Base-by-base conservation (phyloP, 2,888 invertebrate species). In the Cosmopolites sordidus region DNA sequence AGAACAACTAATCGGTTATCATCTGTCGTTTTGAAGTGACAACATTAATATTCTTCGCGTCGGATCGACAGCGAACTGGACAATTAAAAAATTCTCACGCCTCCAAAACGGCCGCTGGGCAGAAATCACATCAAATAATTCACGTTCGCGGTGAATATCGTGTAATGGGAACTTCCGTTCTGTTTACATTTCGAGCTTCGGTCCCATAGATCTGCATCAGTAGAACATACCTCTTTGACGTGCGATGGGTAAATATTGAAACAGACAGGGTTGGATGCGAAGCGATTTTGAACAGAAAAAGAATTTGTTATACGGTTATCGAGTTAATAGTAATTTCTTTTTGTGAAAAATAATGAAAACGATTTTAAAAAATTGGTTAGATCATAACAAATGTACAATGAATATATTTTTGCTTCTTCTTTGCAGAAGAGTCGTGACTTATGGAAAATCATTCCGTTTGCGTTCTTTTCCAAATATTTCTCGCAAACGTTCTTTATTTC, bases 71-170 rank as follows among this genome's bases (percentile, higher is more conserved):
- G 22, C 22, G 43, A 41, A 45, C 37, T 51, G 41, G 44, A 56
- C 56, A 51, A 56, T 56, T 56, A 56, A 48, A 56, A 54, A 56
- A 33, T 51, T 56, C 56, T 56, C 52, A 56, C 56, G 56, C 56
- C 56, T 33, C 40, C 22, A 44, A 49, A 41, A 15, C 33, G 38
- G 48, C 48, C 41, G 37, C 44, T 43, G n/a, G n/a, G n/a, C n/a
- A n/a, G 41, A 47, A 55, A 50, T 46, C 37, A 55, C 50, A 51
- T 51, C 39, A 47, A 47, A 47, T 27, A 51, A 44, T 51, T 44
- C 51, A 55, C 55, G 55, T 51, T 46, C 43, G 33, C 40, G 27
- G 37, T 45, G 54, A 50, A 38, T 46, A 46, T 51, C 47, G 18
- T 48, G 51, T 56, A 56, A 56, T 56, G 56, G 48, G 46, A 52